Conservation (phyloP, 2,797 vertebrate genomes). For the Esox lucius region DNA sequence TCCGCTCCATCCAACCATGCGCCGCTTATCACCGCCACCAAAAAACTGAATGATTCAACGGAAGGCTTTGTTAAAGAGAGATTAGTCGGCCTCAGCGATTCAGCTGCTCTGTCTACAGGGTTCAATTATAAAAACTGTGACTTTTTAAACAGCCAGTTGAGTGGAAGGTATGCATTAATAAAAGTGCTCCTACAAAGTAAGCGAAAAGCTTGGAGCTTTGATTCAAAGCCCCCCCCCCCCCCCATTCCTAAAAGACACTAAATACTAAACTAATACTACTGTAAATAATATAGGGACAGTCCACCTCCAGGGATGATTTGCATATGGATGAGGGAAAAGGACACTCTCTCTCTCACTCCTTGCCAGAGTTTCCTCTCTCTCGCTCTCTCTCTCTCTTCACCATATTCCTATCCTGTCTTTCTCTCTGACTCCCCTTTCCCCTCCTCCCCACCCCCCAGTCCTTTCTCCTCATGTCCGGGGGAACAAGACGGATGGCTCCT, state of each 20-base stretch:
- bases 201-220: constrained; percentile 62
- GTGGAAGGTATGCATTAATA: constrained; percentile 61
- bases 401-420: no score
- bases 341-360: no score
- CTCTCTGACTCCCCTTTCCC: no score
- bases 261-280: constrained; percentile 19
- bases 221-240: constrained; percentile 55
- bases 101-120: constrained; percentile 55
- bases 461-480: constrained; percentile 48
- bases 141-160: constrained; percentile 65
- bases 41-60: constrained; percentile 57
- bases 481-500: constrained; percentile 75
- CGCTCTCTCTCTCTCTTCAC: no score
- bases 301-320: constrained; percentile 33
- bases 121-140: constrained; percentile 68
- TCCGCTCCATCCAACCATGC: constrained; percentile 14
- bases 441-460: not conserved
- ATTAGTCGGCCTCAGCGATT: constrained; percentile 62
- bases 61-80: constrained; percentile 55
- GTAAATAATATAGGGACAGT: constrained; percentile 33
- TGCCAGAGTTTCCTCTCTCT: not conserved
- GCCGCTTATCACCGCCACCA: constrained; percentile 46
- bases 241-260: constrained; percentile 56
- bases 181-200: constrained; percentile 59
- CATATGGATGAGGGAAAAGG: no score